Conservation (phyloP, 2,113 vertebrate genomes). For the Xiphophorus couchianus region DNA sequence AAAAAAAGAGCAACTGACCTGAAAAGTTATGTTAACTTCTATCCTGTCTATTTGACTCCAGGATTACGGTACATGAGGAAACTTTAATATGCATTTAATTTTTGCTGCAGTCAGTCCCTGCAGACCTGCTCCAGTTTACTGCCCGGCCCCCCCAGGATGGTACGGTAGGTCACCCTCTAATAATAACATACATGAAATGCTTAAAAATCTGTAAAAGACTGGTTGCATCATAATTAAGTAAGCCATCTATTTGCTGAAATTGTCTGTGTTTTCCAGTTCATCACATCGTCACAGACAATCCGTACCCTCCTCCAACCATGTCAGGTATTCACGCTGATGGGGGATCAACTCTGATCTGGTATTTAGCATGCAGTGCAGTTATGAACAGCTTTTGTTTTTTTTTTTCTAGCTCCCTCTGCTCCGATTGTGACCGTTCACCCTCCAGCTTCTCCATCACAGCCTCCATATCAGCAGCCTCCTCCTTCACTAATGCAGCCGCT, state of each 20-base stretch:
- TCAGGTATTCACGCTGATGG: conserved; percentile 65
- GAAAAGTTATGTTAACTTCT: neutral
- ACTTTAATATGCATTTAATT: neutral
- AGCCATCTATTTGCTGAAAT: neutral
- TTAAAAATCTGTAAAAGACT: neutral
- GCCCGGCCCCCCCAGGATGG: conserved; percentile 81
- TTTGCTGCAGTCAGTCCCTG: conserved; percentile 73
- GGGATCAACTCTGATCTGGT: neutral
- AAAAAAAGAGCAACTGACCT: neutral
- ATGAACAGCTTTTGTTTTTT: neutral
- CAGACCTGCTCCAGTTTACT: conserved; percentile 80
- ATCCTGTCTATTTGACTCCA: neutral
- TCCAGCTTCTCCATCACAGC: conserved; percentile 45
- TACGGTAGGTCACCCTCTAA: conserved; percentile 74
- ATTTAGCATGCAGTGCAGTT: too few relatives aligned
- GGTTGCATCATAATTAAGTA: neutral
- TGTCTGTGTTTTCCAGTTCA: conserved; percentile 75
- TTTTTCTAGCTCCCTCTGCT: conserved; percentile 68
- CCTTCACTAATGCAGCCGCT: conserved; percentile 30
- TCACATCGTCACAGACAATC: conserved; percentile 82
- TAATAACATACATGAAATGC: neutral
- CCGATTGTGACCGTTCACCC: conserved; percentile 73
- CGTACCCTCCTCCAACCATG: conserved; percentile 75
- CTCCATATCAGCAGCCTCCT: conserved; percentile 42
- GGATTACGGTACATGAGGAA: neutral